phyloP scores from a whole-genome alignment of 2,888 invertebrate species.

The Plebejus anna region DNA sequence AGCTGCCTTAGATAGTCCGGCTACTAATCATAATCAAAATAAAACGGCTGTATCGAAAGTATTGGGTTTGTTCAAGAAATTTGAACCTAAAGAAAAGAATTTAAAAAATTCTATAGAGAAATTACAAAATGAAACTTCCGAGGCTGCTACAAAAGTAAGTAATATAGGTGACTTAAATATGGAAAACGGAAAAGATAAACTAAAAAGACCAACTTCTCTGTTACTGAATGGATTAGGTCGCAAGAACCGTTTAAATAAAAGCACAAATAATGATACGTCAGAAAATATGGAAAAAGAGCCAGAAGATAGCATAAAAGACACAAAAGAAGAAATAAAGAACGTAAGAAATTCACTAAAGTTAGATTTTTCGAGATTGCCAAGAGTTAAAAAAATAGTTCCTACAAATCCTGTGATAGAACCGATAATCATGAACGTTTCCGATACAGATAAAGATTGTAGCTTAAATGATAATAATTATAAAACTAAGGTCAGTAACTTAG shows the following conservation, averaged over 20 bases:
- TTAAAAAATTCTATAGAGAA: slow-evolving; percentile 56
- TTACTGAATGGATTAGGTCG: slow-evolving; percentile 77
- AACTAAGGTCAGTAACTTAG: slow-evolving; percentile 52
- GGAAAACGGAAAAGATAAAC: slow-evolving; percentile 63
- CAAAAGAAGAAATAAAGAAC: slow-evolving; percentile 53
- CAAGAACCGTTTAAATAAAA: slow-evolving; percentile 71
- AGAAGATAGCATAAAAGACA: slow-evolving; percentile 52
- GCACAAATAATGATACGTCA: slow-evolving; percentile 66
- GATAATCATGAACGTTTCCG: slow-evolving; percentile 61
- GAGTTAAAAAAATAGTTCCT: slow-evolving; percentile 80
- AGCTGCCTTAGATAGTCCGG: slow-evolving; percentile 65
- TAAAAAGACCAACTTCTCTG: slow-evolving; percentile 75
- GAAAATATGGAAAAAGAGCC: slow-evolving; percentile 50
- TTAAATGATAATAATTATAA: slow-evolving; percentile 52
- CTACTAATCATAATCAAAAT: slow-evolving; percentile 63
- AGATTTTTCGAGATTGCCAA: slow-evolving; percentile 81
- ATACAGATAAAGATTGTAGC: slow-evolving; percentile 58
- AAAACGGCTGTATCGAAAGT: slow-evolving; percentile 87
- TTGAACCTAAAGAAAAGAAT: slow-evolving; percentile 80
- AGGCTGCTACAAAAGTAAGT: slow-evolving; percentile 40
- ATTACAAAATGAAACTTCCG: slow-evolving; percentile 44
- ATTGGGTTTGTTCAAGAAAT: slow-evolving; percentile 87
- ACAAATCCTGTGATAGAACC: slow-evolving; percentile 78
- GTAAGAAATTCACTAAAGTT: slow-evolving; percentile 78
- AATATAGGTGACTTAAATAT: slow-evolving; percentile 42